phyloP scores from a whole-genome alignment of 2,797 vertebrate genomes.

The Sciurus carolinensis region DNA sequence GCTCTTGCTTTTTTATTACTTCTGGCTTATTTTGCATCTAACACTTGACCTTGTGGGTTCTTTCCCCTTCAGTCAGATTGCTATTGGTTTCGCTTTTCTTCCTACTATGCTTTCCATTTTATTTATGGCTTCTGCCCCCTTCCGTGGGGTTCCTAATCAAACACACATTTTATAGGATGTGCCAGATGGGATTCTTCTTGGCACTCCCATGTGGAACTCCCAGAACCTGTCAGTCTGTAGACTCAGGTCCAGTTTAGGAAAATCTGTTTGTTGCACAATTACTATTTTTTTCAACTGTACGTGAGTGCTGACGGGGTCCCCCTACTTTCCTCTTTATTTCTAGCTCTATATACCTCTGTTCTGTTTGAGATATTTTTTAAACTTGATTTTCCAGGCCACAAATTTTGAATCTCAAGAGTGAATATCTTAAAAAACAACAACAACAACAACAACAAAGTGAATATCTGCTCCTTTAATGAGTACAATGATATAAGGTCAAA shows the following conservation, averaged over 20 bases:
- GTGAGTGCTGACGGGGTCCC: neutral
- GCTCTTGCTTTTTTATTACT: neutral
- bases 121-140: neutral
- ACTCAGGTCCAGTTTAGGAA: neutral
- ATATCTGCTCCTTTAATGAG: neutral
- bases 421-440: too few species aligned
- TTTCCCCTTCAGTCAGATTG: neutral
- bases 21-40: neutral
- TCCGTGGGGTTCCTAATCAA: neutral
- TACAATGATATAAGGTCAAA: neutral
- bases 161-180: rapidly evolving
- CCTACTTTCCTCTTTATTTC: neutral
- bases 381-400: neutral
- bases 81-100: neutral
- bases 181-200: neutral
- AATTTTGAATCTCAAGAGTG: neutral
- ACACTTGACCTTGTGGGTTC: neutral
- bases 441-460: neutral
- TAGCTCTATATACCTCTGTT: neutral
- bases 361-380: neutral
- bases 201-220: neutral
- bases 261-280: neutral
- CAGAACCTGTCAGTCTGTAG: neutral
- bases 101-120: neutral
- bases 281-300: neutral